A percentile compares a stretch with the other conserved stretches of the same genome.
phyloP scores from a whole-genome alignment of 1,140 invertebrate species.

The Drosophila tsacasi region DNA sequence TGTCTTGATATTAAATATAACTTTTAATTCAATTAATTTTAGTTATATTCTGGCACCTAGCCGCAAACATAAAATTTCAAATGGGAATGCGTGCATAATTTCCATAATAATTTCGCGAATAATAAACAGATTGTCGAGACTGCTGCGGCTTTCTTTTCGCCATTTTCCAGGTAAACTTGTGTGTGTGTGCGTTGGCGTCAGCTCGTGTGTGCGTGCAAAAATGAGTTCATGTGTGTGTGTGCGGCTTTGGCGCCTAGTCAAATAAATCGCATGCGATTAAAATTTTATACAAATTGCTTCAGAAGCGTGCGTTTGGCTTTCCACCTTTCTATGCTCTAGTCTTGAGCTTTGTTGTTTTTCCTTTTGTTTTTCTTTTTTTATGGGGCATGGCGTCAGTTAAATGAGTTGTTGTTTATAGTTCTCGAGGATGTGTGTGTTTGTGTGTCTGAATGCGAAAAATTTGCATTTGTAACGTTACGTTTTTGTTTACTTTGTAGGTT shows the following conservation, averaged over 20 bases:
- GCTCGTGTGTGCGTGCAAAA: constrained; percentile 20
- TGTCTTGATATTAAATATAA: neutral
- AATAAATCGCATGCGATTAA: constrained; percentile 80
- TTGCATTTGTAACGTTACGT: constrained; percentile 76
- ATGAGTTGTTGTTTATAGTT: constrained; percentile 78
- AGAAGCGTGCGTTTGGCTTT: constrained; percentile 47
- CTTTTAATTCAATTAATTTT: constrained; percentile 10
- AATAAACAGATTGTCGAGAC: constrained; percentile 13
- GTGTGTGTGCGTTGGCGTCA: constrained; percentile 12
- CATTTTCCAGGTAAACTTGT: constrained; percentile 28
- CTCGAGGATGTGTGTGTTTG: constrained; percentile 27
- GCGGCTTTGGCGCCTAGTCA: constrained; percentile 59
- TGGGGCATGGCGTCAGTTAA: constrained; percentile 63
- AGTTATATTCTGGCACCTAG: neutral
- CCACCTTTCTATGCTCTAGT: constrained; percentile 45
- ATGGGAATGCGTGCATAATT: constrained; percentile 12
- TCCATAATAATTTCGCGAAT: constrained; percentile 23
- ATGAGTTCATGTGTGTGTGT: constrained; percentile 5
- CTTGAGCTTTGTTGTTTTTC: constrained; percentile 30
- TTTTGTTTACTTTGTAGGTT: constrained; percentile 81
- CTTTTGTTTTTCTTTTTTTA: constrained; percentile 42
- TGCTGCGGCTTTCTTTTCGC: constrained; percentile 8
- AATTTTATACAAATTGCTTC: constrained; percentile 65
- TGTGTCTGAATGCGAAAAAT: constrained; percentile 53
- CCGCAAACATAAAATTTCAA: constrained; percentile 14